Evolutionary conservation across 2,888 invertebrate species (phyloP).

Genomic region (Stenoptilia bipunctidactyla): DNA sequence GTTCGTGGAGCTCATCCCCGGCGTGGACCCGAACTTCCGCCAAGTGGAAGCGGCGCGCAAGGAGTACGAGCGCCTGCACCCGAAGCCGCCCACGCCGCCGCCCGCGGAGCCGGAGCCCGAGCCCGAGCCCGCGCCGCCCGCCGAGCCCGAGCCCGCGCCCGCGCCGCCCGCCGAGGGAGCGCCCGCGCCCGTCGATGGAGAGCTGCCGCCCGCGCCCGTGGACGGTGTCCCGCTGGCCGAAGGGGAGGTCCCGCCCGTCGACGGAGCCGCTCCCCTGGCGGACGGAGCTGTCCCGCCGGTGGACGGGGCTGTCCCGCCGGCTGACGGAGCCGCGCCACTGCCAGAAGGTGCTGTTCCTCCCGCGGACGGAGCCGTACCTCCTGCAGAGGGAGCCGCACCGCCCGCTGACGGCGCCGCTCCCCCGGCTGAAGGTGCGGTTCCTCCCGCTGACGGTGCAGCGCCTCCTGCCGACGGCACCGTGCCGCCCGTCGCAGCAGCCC

Average conservation of each 20-base stretch:
- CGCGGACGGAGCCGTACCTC: constrained; percentile 22
- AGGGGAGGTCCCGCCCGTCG: constrained; percentile 13
- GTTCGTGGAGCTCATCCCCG: constrained; percentile 84
- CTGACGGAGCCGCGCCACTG: constrained; percentile 29
- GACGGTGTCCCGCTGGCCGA: constrained; percentile 9
- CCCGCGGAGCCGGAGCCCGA: constrained; percentile 20
- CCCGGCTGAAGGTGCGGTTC: constrained; percentile 26
- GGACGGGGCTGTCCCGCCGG: constrained; percentile 28
- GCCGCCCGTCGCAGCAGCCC: constrained; percentile 27
- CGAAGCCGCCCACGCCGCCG: constrained; percentile 25
- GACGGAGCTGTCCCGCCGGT: constrained; percentile 15
- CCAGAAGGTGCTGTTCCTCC: constrained; percentile 24
- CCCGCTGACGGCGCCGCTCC: constrained; percentile 28
- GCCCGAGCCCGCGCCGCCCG: constrained; percentile 20
- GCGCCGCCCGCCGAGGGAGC: constrained; percentile 20
- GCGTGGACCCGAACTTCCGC: constrained; percentile 57
- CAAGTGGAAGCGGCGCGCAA: constrained; percentile 39
- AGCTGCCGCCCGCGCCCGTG: constrained; percentile 16
- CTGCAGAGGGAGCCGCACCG: constrained; percentile 24
- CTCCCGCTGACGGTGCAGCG: constrained; percentile 20
- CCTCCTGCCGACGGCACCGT: constrained; percentile 26
- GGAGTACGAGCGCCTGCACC: constrained; percentile 34
- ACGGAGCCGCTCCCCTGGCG: constrained; percentile 11
- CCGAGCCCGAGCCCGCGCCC: constrained; percentile 13
- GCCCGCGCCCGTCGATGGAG: constrained; percentile 20